These are phyloP conservation scores for Platanista minor DNA, from an alignment of 2,113 vertebrate genomes.

Conservation along the genomic window DNA sequence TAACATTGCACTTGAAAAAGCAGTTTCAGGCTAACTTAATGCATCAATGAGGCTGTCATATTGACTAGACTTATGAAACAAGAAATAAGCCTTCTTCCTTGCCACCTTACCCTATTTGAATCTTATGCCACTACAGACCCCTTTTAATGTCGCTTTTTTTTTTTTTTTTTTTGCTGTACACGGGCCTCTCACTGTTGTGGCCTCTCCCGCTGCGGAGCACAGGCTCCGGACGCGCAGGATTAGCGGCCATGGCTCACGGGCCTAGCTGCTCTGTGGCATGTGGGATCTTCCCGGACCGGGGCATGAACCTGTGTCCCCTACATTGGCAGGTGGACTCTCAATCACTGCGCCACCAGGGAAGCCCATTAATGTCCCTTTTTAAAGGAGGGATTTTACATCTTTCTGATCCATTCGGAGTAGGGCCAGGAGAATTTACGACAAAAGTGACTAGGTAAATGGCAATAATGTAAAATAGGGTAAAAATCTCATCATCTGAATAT, in stretches of 20 bases:
- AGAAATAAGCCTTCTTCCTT: background rate
- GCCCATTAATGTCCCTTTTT: background rate
- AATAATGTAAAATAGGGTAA: background rate
- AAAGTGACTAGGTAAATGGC: conserved; percentile 18
- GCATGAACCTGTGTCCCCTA: no score
- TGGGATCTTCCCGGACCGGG: no score
- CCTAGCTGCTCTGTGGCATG: no score
- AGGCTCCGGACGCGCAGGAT: no score
- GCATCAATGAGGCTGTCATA: background rate
- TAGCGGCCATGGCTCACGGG: no score
- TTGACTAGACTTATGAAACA: conserved; percentile 24
- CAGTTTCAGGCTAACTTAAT: background rate
- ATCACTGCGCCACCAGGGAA: no score
- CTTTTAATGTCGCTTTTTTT: background rate
- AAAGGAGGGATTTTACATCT: background rate
- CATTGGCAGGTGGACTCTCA: no score
- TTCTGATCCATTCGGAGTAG: background rate
- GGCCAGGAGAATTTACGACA: conserved; percentile 8
- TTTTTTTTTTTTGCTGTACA: no score
- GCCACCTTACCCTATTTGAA: background rate
- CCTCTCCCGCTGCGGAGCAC: no score
- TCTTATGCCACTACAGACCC: background rate
- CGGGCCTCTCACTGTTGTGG: no score
- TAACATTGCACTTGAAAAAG: background rate
- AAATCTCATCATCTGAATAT: background rate